Evolutionary conservation across 2,888 invertebrate species (phyloP).

Genomic region (Notodonta ziczac): DNA sequence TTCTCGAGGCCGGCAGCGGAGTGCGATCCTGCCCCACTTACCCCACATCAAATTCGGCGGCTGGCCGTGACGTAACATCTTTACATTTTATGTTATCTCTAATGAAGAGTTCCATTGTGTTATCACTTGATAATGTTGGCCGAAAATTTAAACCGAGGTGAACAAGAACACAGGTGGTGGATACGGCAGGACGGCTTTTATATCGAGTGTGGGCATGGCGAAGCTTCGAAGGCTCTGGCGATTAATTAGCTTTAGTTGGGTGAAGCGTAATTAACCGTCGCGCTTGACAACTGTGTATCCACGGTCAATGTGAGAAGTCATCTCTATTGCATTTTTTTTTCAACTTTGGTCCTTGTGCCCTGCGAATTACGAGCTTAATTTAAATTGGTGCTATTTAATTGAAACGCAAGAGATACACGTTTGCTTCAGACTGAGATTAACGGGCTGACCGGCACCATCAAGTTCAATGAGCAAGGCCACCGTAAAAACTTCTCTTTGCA

Average conservation of each 20-base stretch:
- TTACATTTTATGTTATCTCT: slow-evolving; percentile 29
- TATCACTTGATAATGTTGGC: slow-evolving; percentile 35
- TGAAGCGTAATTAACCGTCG: slow-evolving; percentile 50
- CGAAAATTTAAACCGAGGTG: slow-evolving; percentile 43
- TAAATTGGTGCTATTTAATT: slow-evolving; percentile 37
- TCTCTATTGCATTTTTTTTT: not conserved
- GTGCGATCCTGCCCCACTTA: slow-evolving; percentile 19
- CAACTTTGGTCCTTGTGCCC: not conserved
- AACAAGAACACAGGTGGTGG: slow-evolving; percentile 58
- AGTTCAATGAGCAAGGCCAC: slow-evolving; percentile 93
- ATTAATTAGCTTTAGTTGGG: slow-evolving; percentile 62
- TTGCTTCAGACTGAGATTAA: slow-evolving; percentile 92
- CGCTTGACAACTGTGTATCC: slow-evolving; percentile 46
- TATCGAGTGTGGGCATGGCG: slow-evolving; percentile 39
- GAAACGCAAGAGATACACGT: slow-evolving; percentile 54
- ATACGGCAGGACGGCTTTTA: slow-evolving; percentile 52
- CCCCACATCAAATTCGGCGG: slow-evolving; percentile 33
- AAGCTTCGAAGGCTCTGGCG: slow-evolving; percentile 40
- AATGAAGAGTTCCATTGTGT: slow-evolving; percentile 30
- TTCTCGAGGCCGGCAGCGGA: slow-evolving; percentile 14
- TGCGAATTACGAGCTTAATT: not conserved
- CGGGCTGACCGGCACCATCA: slow-evolving; percentile 94
- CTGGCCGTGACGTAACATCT: slow-evolving; percentile 29
- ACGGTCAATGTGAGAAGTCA: slow-evolving; percentile 1
- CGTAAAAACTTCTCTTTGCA: slow-evolving; percentile 94